These are phyloP conservation scores for Eledone cirrhosa DNA, from an alignment of 2,888 invertebrate genomes.

Conservation along the genomic window DNA sequence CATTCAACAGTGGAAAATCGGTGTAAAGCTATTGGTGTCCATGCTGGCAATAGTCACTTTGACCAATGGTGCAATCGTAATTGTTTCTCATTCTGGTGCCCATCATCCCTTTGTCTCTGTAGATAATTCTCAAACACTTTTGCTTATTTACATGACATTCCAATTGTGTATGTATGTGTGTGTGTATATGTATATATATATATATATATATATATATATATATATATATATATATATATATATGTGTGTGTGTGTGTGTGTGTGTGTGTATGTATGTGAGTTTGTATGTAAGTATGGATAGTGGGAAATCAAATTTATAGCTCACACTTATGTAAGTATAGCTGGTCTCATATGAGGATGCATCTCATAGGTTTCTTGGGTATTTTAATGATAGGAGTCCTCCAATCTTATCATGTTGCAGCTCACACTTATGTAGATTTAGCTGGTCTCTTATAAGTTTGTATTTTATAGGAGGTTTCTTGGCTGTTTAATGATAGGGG, in stretches of 20 bases:
- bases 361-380: too few species aligned
- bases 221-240: conserved; percentile 1
- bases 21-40: conserved; percentile 39
- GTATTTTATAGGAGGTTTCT: too few species aligned
- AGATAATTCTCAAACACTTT: not conserved
- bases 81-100: conserved; percentile 28
- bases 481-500: too few species aligned
- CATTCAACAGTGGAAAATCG: not conserved
- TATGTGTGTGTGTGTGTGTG: not conserved
- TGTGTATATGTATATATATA: not conserved
- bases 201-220: conserved; percentile 15
- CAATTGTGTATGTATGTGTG: not conserved
- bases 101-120: conserved; percentile 3
- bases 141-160: not conserved
- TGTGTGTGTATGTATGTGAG: not conserved
- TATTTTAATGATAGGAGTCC: too few species aligned
- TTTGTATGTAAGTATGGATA: not conserved
- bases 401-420: too few species aligned
- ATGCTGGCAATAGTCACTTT: conserved; percentile 36
- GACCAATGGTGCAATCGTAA: conserved; percentile 43
- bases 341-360: too few species aligned
- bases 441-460: too few species aligned
- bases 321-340: too few species aligned
- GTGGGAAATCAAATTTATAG: not conserved
- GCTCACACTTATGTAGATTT: too few species aligned